Percentiles rank a stretch among this genome's conserved stretches.
Conservation (phyloP, 2,888 invertebrate species). For the Microchrysa polita region DNA sequence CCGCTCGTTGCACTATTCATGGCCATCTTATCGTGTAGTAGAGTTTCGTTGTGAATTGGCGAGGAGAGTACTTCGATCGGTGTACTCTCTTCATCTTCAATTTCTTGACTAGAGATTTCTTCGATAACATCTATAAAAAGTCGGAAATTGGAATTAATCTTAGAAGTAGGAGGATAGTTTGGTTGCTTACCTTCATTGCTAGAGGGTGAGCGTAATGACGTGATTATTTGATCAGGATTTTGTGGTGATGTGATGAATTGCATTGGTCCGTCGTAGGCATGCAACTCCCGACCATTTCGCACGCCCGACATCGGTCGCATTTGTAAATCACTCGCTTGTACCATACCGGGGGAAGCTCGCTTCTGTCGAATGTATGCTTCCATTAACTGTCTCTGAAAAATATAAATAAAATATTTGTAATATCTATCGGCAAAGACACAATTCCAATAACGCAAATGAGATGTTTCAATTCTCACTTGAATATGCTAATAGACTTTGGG, state of each 20-base stretch:
- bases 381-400: slow-evolving; percentile 79
- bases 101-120: slow-evolving; percentile 64
- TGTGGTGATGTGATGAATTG: slow-evolving; percentile 84
- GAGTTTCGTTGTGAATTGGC: slow-evolving; percentile 55
- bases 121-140: slow-evolving; percentile 63
- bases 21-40: slow-evolving; percentile 43
- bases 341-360: slow-evolving; percentile 84
- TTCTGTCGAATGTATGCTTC: slow-evolving; percentile 91
- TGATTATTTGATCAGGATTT: slow-evolving; percentile 81
- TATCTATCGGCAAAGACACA: no score
- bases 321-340: slow-evolving; percentile 85
- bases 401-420: slow-evolving; percentile 1
- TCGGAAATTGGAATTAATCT: slow-evolving; percentile 21
- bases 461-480: not conserved
- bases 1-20: slow-evolving; percentile 55
- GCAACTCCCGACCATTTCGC: slow-evolving; percentile 65
- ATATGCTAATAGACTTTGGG: no score
- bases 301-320: slow-evolving; percentile 78
- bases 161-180: not conserved
- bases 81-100: slow-evolving; percentile 72
- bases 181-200: slow-evolving; percentile 56
- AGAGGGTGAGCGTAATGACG: slow-evolving; percentile 47
- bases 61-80: slow-evolving; percentile 66
- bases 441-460: not conserved
- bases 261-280: slow-evolving; percentile 83